Evolutionary conservation across 2,113 vertebrate species (phyloP), one percentile per base, ranked within the genome.

Genomic region (Nettapus auritus): DNA sequence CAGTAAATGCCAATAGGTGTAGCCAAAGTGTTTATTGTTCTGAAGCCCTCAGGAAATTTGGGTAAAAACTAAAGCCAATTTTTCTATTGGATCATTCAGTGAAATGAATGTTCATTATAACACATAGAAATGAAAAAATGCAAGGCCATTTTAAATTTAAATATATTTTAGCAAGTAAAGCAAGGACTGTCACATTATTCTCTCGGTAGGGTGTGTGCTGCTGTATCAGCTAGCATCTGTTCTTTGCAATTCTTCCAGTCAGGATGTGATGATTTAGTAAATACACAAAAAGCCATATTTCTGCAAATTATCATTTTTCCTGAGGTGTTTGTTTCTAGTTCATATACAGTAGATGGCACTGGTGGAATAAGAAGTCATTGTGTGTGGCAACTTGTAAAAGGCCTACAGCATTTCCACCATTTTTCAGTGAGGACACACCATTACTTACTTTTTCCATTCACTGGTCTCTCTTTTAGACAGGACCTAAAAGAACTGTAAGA

Each of bases 61-160:
- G 69, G 70, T 76, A 82, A 93, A 96, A 87, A 83, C 78, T 89
- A 82, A 88, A 94, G 94, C 88, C 82, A 97, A 91, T 96, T 96
- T 96, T 97, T 94, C 96, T 87, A 77, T 86, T 60, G 57, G 75
- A 81, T 96, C 89, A 73, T 96, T 94, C 88, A 87, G 75, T 74
- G 86, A 97, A 97, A 87, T 97, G 83, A 89, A 93, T 94, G 94
- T 93, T 97, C 96, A 95, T 97, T 96, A 94, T 95, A 94, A 67
- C 38, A 71, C 46, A 50, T 74, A 95, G 64, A 97, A 97, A 97
- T 89, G 78, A 96, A 96, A 93, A 69, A 90, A 97, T 97, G 73
- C 88, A 96, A 97, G 91, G 69, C 82, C 91, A 97, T 97, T 98
- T 97, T 96, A 98, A 97, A 97, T 97, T 95, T 96, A 98, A 98